These are phyloP conservation scores for Lordiphosa clarofinis DNA, from an alignment of 1,140 invertebrate genomes.

Conservation along the genomic window DNA sequence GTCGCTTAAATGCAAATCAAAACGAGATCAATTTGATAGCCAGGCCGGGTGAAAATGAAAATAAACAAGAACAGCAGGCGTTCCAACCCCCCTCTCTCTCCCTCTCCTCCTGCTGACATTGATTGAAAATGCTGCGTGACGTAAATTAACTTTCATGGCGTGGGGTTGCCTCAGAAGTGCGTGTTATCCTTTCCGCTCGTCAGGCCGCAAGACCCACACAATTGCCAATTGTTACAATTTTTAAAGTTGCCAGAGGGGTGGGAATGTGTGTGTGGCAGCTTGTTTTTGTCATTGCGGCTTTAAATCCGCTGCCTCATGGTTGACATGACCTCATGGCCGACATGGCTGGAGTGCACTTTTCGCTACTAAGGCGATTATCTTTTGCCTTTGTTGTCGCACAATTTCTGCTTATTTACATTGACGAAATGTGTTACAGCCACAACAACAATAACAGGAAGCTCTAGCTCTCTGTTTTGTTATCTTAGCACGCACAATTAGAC, in stretches of 20 bases:
- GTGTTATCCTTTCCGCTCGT: slow-evolving; percentile 71
- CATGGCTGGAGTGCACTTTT: slow-evolving; percentile 62
- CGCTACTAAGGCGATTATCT: slow-evolving; percentile 72
- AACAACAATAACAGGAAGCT: slow-evolving; percentile 73
- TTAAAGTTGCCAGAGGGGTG: slow-evolving; percentile 45
- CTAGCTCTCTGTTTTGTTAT: slow-evolving; percentile 60
- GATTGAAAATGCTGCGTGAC: slow-evolving; percentile 78
- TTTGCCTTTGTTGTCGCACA: slow-evolving; percentile 46
- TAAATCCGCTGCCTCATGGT: slow-evolving; percentile 36
- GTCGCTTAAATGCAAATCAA: slow-evolving; percentile 76
- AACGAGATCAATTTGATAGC: slow-evolving; percentile 68
- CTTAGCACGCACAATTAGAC: slow-evolving; percentile 77
- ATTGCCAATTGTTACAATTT: slow-evolving; percentile 78
- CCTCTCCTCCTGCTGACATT: slow-evolving; percentile 43
- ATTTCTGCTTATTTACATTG: slow-evolving; percentile 71
- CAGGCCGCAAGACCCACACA: slow-evolving; percentile 74
- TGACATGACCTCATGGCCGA: slow-evolving; percentile 36
- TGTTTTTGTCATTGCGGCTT: slow-evolving; percentile 75
- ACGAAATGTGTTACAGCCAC: slow-evolving; percentile 60
- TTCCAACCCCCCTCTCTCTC: slow-evolving; percentile 27
- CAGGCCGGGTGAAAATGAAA: slow-evolving; percentile 56
- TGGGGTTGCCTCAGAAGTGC: slow-evolving; percentile 57
- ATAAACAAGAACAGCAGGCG: slow-evolving; percentile 68
- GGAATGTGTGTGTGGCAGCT: slow-evolving; percentile 53
- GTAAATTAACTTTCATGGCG: slow-evolving; percentile 76